A percentile compares a stretch with the other conserved stretches of the same genome.
phyloP scores from a whole-genome alignment of 2,113 vertebrate genomes.

The Rhinolophus sinicus region DNA sequence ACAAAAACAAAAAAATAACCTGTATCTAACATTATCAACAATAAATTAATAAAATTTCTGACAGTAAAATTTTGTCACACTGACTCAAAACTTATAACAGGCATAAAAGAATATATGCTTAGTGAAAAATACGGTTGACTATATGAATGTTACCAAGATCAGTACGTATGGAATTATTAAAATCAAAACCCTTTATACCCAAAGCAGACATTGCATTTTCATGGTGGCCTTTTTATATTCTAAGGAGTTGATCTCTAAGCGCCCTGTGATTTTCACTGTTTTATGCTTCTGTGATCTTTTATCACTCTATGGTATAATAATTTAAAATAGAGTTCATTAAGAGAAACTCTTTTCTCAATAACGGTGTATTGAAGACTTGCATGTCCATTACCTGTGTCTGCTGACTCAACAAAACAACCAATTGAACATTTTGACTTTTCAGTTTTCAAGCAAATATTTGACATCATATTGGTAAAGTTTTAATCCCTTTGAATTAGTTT shows the following conservation, averaged over 20 bases:
- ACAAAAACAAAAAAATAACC: background rate
- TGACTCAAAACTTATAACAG: background rate
- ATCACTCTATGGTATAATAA: background rate
- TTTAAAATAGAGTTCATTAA: conserved; percentile 20
- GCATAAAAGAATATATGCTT: background rate
- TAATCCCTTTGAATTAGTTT: conserved; percentile 79
- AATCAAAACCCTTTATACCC: background rate
- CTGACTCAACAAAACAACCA: conserved; percentile 54
- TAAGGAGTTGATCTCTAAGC: background rate
- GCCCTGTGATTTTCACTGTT: background rate
- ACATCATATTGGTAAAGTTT: conserved; percentile 70
- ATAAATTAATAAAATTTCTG: background rate
- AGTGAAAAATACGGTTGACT: background rate
- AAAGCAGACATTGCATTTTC: background rate
- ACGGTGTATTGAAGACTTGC: background rate
- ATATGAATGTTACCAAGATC: background rate
- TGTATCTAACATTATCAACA: background rate
- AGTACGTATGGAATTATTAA: background rate
- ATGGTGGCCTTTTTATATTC: background rate
- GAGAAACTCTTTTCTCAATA: conserved; percentile 19
- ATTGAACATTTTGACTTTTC: conserved; percentile 53
- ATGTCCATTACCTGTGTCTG: background rate
- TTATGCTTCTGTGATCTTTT: background rate
- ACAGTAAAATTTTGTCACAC: background rate
- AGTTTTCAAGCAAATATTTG: conserved; percentile 72